Evolutionary conservation across 2,797 vertebrate genomes (phyloP).

Genomic region (Melanotaenia trifasciata): DNA sequence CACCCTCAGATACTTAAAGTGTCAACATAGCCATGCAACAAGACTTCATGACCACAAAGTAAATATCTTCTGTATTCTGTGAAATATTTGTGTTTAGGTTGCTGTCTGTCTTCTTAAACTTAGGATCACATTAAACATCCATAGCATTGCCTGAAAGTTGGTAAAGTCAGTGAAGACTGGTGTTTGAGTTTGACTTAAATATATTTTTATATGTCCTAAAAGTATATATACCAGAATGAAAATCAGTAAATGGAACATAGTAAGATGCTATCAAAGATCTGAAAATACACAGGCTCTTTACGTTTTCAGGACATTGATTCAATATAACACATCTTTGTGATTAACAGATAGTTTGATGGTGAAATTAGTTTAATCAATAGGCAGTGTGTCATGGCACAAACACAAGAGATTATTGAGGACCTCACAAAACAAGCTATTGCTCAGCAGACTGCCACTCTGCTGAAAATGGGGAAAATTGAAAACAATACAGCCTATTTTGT

Average conservation of each 20-base stretch:
- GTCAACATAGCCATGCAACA: neutral
- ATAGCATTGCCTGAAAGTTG: neutral
- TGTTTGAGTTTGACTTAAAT: neutral
- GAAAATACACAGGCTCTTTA: neutral
- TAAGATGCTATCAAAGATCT: neutral
- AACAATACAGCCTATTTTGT: too few relatives aligned
- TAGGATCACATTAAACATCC: neutral
- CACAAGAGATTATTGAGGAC: too few relatives aligned
- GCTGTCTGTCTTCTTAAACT: neutral
- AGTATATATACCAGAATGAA: neutral
- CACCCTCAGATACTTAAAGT: slow-evolving; percentile 8
- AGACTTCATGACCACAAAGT: neutral
- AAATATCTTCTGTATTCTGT: neutral
- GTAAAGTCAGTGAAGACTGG: neutral
- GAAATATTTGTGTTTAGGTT: neutral
- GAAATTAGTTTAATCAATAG: neutral
- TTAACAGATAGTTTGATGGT: neutral
- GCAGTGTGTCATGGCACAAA: too few relatives aligned
- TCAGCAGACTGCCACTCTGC: too few relatives aligned
- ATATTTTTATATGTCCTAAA: neutral
- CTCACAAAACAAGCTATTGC: too few relatives aligned
- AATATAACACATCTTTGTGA: neutral
- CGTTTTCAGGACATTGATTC: neutral
- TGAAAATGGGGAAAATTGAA: too few relatives aligned
- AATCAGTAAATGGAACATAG: neutral